Base-by-base conservation (phyloP, 1,140 invertebrate genomes). In the Pogonomyrmex barbatus region DNA sequence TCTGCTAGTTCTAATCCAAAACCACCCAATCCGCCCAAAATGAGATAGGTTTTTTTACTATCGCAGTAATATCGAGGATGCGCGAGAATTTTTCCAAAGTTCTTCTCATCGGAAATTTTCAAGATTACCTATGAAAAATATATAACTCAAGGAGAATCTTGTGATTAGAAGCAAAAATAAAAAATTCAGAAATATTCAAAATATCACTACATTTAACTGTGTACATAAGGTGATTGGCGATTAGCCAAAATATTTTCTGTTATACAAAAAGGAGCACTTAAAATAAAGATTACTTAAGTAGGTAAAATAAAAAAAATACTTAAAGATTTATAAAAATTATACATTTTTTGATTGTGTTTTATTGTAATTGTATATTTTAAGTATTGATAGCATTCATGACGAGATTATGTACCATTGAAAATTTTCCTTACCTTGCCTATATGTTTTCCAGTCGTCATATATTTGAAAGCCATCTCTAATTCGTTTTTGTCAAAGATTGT, bases 1-100 rank as follows among this genome's bases (percentile, higher is more conserved):
- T 97, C 96, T 1, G 96, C 96, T 60, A 98, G 92, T 93, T 98
- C 98, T 1, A 98, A 94, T 47, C 98, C 98, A 92, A 98, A 97
- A 33, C 98, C 97, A 68, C 98, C 98, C 0, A 98, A 94, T 82
- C 98, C 98, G 54, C 98, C 96, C 60, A 96, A 85, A 54, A 96
- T 91, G 9, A 96, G 92, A 79, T 96, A 96, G 45, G 93, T 94
- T 17, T 91, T 88, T 3, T 94, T 52, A 4, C 71, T 92, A 45
- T 95, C 70, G 78, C 96, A 97, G 24, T 95, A 89, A 58, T 95
- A 96, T 65, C 95, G 94, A 10, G 96, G 95, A 0, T 96, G 82
- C 2, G 96, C 96, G 6, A 90, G 87, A 24, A 95, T 90, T 62
- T 91, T 84, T 4, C 88, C 5, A 1, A 94, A 12, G 6, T 91